Conservation (phyloP, 1,140 invertebrate genomes). For the Drosophila melanogaster region Release_6_plus_ISO1_MT NT_033777.3:10935001-10935500, state of each 20-base stretch:
- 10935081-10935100: conserved; percentile 81
- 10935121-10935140: conserved; percentile 81
- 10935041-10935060: conserved; percentile 4
- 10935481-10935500: conserved; percentile 27
- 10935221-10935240: conserved; percentile 82
- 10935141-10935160: conserved; percentile 83
- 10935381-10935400: too few species aligned
- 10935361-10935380: conserved; percentile 9
- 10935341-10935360: conserved; percentile 76
- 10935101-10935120: conserved; percentile 50
- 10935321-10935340: conserved; percentile 52
- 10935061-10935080: conserved; percentile 69
- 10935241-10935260: conserved; percentile 72
- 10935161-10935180: conserved; percentile 84
- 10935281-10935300: conserved; percentile 43
- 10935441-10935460: conserved; percentile 78
- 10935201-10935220: conserved; percentile 56
- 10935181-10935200: conserved; percentile 68
- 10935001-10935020: conserved; percentile 54
- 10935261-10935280: conserved; percentile 79
- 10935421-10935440: conserved; percentile 61
- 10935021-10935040: conserved; percentile 58
- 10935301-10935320: conserved; percentile 82
- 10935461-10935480: conserved; percentile 43
- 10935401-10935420: conserved; percentile 6